Base-by-base conservation (phyloP, 2,113 vertebrate species). In the Eudyptes chrysolophus region DNA sequence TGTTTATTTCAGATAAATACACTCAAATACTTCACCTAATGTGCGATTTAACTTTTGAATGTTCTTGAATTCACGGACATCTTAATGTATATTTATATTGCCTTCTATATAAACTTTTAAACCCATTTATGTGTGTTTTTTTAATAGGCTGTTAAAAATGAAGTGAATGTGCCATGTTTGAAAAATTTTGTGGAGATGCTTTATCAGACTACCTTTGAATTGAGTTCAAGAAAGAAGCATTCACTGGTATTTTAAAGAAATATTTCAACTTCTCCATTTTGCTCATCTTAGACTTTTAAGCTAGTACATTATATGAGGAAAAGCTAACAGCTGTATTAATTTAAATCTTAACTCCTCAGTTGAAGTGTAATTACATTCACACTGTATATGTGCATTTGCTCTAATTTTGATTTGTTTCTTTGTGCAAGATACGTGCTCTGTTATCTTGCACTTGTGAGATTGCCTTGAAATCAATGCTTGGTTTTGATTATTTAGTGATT, bases 151-250 rank as follows among this genome's bases (percentile, higher is more conserved):
- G 99, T 99, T 98, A 99, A 99, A 98, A 99, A 99, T 96, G 99
- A 99, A 99, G 99, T 99, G 97, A 99, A 99, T 91, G 99, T 99
- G 97, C 99, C 99, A 34, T 99, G 99, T 98, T 98, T 99, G 97
- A 99, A 99, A 98, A 99, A 99, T 96, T 99, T 99, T 98, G 99
- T 99, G 98, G 99, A 99, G 98, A 99, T 99, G 99, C 99, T 99
- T 91, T 99, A 99, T 98, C 99, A 99, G 98, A 99, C 99, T 52
- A 99, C 99, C 79, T 99, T 99, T 98, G 99, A 99, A 97, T 98
- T 99, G 96, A 99, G 99, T 96, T 99, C 99, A 97, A 99, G 99
- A 98, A 99, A 99, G 98, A 99, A 99, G 97, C 99, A 99, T 97
- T 99, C 99, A 11, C 98, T 99, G 99, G 99, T 99, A 99, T 94